phyloP scores from a whole-genome alignment of 2,888 invertebrate species.

The Schizaphis graminum region DNA sequence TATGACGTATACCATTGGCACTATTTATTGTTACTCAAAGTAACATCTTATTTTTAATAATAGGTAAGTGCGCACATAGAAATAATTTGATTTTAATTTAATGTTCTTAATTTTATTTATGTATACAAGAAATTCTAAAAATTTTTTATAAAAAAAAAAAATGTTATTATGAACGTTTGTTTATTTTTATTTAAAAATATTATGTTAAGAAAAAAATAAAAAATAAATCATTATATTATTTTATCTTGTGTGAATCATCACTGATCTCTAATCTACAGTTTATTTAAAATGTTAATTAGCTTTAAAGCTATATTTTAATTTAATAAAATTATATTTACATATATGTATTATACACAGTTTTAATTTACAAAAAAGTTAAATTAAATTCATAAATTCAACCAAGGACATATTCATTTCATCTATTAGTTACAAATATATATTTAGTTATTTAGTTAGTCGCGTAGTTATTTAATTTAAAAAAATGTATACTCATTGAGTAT shows the following conservation, averaged over 20 bases:
- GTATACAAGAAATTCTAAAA: neutral
- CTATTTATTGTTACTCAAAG: neutral
- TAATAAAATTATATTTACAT: neutral
- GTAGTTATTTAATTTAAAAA: no score
- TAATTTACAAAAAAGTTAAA: neutral
- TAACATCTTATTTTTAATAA: slow-evolving; percentile 13
- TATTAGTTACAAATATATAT: neutral
- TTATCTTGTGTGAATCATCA: neutral
- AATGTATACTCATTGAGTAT: no score
- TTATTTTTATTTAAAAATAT: slow-evolving; percentile 2
- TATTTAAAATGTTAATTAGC: slow-evolving; percentile 4
- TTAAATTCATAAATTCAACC: neutral
- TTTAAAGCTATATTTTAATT: neutral
- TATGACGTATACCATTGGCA: neutral
- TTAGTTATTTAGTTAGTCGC: neutral
- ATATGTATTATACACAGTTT: neutral
- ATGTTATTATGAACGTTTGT: neutral
- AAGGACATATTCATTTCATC: neutral
- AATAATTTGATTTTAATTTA: neutral
- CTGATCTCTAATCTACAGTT: neutral
- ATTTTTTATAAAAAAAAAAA: neutral
- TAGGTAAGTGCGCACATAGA: neutral
- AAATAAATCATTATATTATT: neutral
- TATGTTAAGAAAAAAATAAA: neutral
- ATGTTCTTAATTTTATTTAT: neutral